These are phyloP conservation scores for Myodes glareolus DNA, from an alignment of 2,113 vertebrate species.

Conservation along the genomic window DNA sequence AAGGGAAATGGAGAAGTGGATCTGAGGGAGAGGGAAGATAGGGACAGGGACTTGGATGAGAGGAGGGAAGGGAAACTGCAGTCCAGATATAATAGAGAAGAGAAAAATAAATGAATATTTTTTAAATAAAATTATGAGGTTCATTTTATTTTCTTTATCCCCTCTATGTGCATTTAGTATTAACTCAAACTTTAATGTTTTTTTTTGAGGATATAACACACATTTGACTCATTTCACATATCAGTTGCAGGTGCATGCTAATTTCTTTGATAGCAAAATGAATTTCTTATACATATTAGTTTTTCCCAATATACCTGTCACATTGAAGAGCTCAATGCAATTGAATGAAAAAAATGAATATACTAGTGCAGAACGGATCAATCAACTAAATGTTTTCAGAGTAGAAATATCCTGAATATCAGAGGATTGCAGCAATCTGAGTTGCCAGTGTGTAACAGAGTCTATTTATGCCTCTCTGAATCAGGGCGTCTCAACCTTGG, in stretches of 20 bases:
- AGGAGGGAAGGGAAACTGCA: neutral
- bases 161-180: constrained; percentile 30
- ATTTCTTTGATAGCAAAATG: constrained; percentile 41
- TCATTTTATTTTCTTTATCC: constrained; percentile 21
- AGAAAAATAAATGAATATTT: neutral
- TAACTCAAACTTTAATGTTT: neutral
- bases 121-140: neutral
- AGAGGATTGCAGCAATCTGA: neutral
- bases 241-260: constrained; percentile 34
- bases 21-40: neutral
- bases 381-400: constrained; percentile 36
- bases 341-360: constrained; percentile 49
- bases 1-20: neutral
- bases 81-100: neutral
- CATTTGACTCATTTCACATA: neutral
- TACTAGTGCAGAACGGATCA: constrained; percentile 1
- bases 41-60: neutral
- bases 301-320: constrained; percentile 20
- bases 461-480: neutral
- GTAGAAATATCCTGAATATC: neutral
- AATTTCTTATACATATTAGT: constrained; percentile 42
- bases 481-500: neutral
- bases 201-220: constrained; percentile 35
- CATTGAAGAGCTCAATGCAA: neutral
- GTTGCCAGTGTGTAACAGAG: neutral